Conservation (phyloP, 2,797 vertebrate genomes). For the Fratercula arctica region DNA sequence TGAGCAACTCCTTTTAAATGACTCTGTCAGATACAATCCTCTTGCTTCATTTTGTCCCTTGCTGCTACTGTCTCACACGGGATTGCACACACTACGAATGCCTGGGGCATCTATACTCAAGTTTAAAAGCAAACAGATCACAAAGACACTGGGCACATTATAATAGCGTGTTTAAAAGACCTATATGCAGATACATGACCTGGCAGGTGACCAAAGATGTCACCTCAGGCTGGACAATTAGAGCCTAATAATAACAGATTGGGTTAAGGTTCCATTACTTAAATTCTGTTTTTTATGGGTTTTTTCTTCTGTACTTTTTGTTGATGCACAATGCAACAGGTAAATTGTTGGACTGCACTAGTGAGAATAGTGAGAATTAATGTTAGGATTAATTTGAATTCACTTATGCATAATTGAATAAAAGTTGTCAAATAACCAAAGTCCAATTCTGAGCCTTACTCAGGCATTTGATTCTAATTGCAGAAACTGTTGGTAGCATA, state of each 20-base stretch:
- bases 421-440: not conserved
- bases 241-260: not conserved
- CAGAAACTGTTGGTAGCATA: not conserved
- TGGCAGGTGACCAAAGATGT: not conserved
- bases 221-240: not conserved
- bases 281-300: accelerated
- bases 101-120: not conserved
- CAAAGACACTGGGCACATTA: not conserved
- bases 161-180: not conserved
- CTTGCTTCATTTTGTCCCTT: conserved; percentile 22
- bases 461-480: not conserved
- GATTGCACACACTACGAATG: not conserved
- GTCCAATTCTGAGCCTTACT: not conserved
- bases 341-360: not conserved
- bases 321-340: accelerated
- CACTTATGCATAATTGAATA: not conserved
- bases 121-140: conserved; percentile 24
- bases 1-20: not conserved
- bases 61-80: conserved; percentile 4
- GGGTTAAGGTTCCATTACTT: not conserved
- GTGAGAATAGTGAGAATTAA: not conserved
- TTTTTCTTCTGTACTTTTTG: not conserved
- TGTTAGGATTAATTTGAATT: not conserved
- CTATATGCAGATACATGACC: not conserved
- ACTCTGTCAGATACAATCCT: not conserved